Conservation (phyloP, 2,888 invertebrate genomes). For the Machimus atricapillus region DNA sequence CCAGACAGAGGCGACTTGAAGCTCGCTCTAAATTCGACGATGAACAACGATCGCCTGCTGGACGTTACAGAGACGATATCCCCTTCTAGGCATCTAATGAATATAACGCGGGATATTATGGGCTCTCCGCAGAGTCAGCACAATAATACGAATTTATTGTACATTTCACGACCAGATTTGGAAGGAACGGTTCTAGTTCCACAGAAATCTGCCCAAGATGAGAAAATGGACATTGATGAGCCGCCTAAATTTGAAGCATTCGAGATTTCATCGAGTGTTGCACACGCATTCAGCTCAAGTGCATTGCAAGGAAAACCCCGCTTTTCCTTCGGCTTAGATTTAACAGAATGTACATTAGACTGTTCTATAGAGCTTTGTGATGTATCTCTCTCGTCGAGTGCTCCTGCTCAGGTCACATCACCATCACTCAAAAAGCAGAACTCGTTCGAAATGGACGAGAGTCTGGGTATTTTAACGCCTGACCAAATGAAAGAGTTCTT, state of each 20-base stretch:
- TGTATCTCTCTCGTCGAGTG: constrained; percentile 57
- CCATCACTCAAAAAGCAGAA: constrained; percentile 69
- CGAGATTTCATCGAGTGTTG: constrained; percentile 37
- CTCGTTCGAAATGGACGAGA: constrained; percentile 82
- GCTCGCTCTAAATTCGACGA: constrained; percentile 57
- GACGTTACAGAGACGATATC: constrained; percentile 53
- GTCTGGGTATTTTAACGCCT: constrained; percentile 85
- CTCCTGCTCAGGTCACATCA: constrained; percentile 43
- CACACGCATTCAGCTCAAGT: constrained; percentile 37
- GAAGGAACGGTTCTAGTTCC: background rate
- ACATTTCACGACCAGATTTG: constrained; percentile 53
- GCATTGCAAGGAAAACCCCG: constrained; percentile 51
- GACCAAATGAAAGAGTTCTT: constrained; percentile 85
- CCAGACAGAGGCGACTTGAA: constrained; percentile 57
- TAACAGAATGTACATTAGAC: constrained; percentile 59
- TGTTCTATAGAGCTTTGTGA: constrained; percentile 61
- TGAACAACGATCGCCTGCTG: constrained; percentile 56
- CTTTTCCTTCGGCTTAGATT: constrained; percentile 60
- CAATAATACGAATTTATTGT: constrained; percentile 54
- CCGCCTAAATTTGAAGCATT: constrained; percentile 43
- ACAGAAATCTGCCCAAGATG: constrained; percentile 27
- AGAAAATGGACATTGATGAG: constrained; percentile 54
- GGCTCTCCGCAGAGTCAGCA: constrained; percentile 49
- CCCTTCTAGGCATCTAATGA: constrained; percentile 54
- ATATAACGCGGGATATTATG: constrained; percentile 55